Evolutionary conservation across 2,113 vertebrate genomes (phyloP).

Genomic region (Halcyon malimbica): DNA sequence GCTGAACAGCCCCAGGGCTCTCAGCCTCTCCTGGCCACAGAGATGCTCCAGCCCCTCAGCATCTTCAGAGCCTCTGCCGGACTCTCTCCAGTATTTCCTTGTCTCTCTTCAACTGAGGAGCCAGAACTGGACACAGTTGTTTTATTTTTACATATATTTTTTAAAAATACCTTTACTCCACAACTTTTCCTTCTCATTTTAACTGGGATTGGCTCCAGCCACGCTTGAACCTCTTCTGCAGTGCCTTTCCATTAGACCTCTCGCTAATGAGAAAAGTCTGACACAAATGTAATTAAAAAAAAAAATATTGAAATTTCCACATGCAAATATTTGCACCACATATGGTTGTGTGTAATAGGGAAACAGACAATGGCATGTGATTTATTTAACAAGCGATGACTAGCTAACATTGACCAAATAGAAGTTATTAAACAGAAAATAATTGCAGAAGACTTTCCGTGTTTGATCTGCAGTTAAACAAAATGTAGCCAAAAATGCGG

Average conservation of each 20-base stretch:
- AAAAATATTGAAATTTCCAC: background rate
- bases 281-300: background rate
- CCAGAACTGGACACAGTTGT: too few relatives aligned
- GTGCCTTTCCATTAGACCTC: background rate
- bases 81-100: too few relatives aligned
- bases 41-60: too few relatives aligned
- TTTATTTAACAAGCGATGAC: constrained; percentile 14
- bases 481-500: background rate
- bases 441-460: background rate
- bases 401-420: constrained; percentile 10
- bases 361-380: background rate
- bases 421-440: constrained; percentile 12
- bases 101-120: too few relatives aligned
- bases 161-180: background rate
- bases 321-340: constrained; percentile 34
- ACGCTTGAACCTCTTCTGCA: background rate
- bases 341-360: background rate
- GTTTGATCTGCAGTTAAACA: constrained; percentile 8
- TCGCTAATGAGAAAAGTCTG: background rate
- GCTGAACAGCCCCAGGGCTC: too few relatives aligned
- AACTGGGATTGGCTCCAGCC: background rate
- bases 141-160: background rate
- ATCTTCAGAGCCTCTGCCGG: too few relatives aligned
- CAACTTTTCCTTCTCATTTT: background rate
- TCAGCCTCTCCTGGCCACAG: too few relatives aligned